phyloP scores from a whole-genome alignment of 2,113 vertebrate species.

The Oceanodroma tethys region DNA sequence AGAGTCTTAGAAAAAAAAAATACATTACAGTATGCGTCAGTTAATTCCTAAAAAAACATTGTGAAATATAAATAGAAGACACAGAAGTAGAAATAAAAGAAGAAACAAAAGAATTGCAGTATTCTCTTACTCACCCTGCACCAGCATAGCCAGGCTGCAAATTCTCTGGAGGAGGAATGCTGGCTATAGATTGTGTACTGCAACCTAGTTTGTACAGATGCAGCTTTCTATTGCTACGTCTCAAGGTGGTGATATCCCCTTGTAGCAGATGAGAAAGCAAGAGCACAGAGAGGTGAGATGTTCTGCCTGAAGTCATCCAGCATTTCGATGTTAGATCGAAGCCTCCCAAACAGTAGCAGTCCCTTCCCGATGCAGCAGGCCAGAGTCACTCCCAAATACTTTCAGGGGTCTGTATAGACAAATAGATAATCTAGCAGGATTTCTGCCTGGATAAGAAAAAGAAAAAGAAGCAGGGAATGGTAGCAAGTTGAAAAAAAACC shows the following conservation, averaged over 20 bases:
- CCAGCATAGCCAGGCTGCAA: not conserved
- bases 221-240: not conserved
- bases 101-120: not conserved
- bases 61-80: not conserved
- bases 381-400: not conserved
- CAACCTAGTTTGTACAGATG: not conserved
- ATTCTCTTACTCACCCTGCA: not conserved
- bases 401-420: not conserved
- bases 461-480: fast-evolving
- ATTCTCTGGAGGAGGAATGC: not conserved
- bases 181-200: not conserved
- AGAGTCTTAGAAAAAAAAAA: not conserved
- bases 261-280: not conserved
- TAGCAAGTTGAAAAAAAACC: not conserved
- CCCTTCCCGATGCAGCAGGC: not conserved
- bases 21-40: not conserved
- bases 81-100: not conserved
- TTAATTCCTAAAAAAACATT: not conserved
- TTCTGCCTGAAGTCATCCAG: not conserved
- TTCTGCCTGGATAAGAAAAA: not conserved
- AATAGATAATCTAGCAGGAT: not conserved
- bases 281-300: not conserved
- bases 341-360: not conserved
- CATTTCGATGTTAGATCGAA: not conserved
- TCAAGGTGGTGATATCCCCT: not conserved